Evolutionary conservation across 2,888 invertebrate species (phyloP).

Genomic region (Diplazon laetatorius): DNA sequence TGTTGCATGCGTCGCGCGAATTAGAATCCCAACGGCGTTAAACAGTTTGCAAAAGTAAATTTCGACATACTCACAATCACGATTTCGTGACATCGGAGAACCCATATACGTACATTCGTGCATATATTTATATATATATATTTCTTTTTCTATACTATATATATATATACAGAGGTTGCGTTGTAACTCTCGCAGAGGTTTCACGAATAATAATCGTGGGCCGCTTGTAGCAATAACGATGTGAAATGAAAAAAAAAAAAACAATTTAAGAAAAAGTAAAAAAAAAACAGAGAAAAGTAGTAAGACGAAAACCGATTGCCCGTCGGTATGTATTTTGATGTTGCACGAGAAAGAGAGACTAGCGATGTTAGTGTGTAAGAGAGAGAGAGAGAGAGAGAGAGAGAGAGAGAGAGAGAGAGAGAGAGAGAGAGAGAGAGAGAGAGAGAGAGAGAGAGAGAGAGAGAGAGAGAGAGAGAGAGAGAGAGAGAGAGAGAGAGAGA

Average conservation of each 20-base stretch:
- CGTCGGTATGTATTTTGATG: conserved; percentile 67
- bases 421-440: too few species aligned
- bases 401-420: too few species aligned
- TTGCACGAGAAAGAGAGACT: conserved; percentile 52
- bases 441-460: too few species aligned
- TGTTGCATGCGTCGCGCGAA: conserved; percentile 36
- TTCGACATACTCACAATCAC: conserved; percentile 47
- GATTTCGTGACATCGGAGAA: conserved; percentile 55
- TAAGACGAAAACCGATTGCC: conserved; percentile 62
- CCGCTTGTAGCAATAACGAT: conserved; percentile 65
- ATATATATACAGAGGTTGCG: conserved; percentile 8
- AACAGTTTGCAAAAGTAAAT: conserved; percentile 38
- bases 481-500: too few species aligned
- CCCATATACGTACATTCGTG: conserved; percentile 30
- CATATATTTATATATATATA: conserved; percentile 12
- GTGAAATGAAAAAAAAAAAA: conserved; percentile 58
- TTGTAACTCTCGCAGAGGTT: conserved; percentile 24
- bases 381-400: too few species aligned
- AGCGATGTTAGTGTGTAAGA: too few species aligned
- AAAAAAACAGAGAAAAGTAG: conserved; percentile 49
- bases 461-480: too few species aligned
- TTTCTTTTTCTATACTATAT: background rate
- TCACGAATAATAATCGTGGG: conserved; percentile 63
- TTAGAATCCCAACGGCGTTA: conserved; percentile 47
- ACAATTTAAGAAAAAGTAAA: conserved; percentile 19